phyloP scores from a whole-genome alignment of 2,113 vertebrate genomes.

The Phocoena sinus region DNA sequence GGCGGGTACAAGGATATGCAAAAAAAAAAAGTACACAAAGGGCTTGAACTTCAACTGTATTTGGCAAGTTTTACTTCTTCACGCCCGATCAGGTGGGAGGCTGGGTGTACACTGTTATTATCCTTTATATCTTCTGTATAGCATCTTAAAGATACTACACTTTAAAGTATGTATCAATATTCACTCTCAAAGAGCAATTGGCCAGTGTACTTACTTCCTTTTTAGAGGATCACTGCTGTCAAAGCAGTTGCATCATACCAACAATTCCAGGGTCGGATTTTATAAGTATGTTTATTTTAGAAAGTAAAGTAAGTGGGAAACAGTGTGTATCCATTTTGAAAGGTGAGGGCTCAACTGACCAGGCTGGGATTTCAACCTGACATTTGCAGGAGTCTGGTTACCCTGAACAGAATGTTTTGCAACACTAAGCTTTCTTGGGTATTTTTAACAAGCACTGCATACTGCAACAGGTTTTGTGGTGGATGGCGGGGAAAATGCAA shows the following conservation, averaged over 20 bases:
- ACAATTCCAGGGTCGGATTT: neutral
- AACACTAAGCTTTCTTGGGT: neutral
- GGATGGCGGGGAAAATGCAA: neutral
- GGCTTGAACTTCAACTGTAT: neutral
- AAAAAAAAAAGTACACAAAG: neutral
- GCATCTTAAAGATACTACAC: neutral
- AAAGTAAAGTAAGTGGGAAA: neutral
- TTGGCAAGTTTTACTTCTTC: neutral
- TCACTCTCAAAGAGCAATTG: neutral
- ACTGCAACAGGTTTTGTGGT: neutral
- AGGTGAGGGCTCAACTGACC: neutral
- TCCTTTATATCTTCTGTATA: neutral
- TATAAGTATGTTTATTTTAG: neutral
- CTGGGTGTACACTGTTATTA: neutral
- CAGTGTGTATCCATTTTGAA: neutral
- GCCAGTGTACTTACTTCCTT: neutral
- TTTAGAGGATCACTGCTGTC: neutral
- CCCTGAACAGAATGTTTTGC: neutral
- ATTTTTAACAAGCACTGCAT: conserved; percentile 19
- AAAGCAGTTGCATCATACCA: neutral
- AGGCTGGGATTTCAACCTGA: neutral
- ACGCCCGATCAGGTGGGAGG: neutral
- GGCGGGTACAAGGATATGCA: no score
- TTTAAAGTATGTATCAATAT: neutral
- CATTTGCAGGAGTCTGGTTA: neutral